Evolutionary conservation across 2,113 vertebrate species (phyloP).

Genomic region (Myiagra hebetior): DNA sequence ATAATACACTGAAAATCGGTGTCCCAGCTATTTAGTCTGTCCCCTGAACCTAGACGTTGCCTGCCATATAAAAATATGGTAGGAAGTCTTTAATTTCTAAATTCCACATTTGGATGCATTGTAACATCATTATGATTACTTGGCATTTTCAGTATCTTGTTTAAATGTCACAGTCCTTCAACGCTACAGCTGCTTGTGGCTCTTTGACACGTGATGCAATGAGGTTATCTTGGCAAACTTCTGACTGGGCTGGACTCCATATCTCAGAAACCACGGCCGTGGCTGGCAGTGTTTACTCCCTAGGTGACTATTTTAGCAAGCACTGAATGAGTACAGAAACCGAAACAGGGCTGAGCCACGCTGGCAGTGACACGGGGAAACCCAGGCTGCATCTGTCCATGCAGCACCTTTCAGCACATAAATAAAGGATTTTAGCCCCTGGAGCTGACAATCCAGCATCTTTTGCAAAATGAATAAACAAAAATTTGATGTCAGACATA

Average conservation of each 20-base stretch:
- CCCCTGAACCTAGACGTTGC: not conserved
- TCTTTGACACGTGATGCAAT: not conserved
- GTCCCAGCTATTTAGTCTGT: not conserved
- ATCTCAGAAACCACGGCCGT: not conserved
- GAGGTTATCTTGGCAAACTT: slow-evolving; percentile 36
- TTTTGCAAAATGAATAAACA: slow-evolving; percentile 32
- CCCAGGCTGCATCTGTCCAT: not conserved
- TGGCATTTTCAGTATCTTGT: not conserved
- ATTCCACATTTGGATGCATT: not conserved
- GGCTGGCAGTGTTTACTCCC: slow-evolving; percentile 11
- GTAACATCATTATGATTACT: not conserved
- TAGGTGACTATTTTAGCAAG: not conserved
- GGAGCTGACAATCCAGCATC: not conserved
- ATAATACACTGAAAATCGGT: not conserved
- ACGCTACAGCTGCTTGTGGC: not conserved
- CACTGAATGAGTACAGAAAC: not conserved
- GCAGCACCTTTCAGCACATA: not conserved
- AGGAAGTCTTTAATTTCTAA: not conserved
- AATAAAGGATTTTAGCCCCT: not conserved
- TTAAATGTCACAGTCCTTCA: not conserved
- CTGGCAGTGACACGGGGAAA: not conserved
- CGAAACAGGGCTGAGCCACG: not conserved
- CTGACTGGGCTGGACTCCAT: not conserved
- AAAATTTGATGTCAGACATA: not conserved
- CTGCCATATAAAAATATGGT: not conserved